These are phyloP conservation scores for Meandrusa payeni DNA, from an alignment of 2,888 invertebrate genomes.

Conservation along the genomic window DNA sequence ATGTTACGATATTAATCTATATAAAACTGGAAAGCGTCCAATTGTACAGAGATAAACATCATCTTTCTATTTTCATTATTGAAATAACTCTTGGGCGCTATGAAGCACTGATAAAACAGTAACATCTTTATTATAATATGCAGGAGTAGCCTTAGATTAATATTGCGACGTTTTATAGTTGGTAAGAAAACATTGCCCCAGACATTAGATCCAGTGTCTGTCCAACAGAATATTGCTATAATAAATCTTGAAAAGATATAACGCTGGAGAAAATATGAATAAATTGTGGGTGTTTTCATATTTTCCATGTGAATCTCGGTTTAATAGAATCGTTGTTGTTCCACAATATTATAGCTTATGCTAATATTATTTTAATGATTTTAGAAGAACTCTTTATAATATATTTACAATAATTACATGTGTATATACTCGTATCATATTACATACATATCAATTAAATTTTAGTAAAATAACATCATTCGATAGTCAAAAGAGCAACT, in stretches of 20 bases:
- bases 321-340: constrained; percentile 16
- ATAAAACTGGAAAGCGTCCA: too few relatives aligned
- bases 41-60: too few relatives aligned
- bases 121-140: constrained; percentile 9
- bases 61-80: too few relatives aligned
- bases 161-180: constrained; percentile 33
- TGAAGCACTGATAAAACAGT: background rate
- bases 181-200: constrained; percentile 41
- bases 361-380: too few relatives aligned
- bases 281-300: constrained; percentile 22
- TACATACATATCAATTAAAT: too few relatives aligned
- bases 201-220: constrained; percentile 42
- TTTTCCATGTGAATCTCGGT: constrained; percentile 12
- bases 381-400: too few relatives aligned
- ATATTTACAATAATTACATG: too few relatives aligned
- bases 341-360: constrained; percentile 9
- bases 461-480: too few relatives aligned
- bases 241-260: constrained; percentile 49
- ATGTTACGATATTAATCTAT: too few relatives aligned
- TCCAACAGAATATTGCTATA: constrained; percentile 52
- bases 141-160: constrained; percentile 12
- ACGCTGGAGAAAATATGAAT: constrained; percentile 21
- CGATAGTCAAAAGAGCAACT: too few relatives aligned
- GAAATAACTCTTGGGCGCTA: too few relatives aligned
- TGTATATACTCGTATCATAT: too few relatives aligned